Conservation (phyloP, 2,888 invertebrate species). For the Lochmaea crataegi region DNA sequence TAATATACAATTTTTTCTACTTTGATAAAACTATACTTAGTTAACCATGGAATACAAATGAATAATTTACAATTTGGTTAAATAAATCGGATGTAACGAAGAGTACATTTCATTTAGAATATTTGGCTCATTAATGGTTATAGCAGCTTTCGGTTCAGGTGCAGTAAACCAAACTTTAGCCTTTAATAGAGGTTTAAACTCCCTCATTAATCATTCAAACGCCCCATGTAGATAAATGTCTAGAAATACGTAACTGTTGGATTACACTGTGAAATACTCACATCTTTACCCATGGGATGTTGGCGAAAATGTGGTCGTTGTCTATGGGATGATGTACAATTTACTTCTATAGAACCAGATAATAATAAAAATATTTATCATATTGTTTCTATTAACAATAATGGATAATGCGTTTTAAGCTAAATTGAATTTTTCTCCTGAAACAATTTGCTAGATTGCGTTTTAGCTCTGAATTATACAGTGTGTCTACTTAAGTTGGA, state of each 20-base stretch:
- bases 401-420: no score
- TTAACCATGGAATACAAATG: no score
- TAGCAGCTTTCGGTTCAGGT: slow-evolving; percentile 50
- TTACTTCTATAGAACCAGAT: no score
- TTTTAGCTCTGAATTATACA: no score
- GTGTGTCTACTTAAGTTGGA: no score
- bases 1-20: no score
- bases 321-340: no score
- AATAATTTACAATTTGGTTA: not conserved
- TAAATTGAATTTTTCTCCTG: no score
- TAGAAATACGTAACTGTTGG: not conserved
- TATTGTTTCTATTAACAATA: no score
- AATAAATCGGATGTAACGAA: not conserved
- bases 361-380: no score
- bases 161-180: slow-evolving; percentile 54
- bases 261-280: not conserved
- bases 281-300: not conserved
- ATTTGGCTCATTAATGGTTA: slow-evolving; percentile 19
- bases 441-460: no score
- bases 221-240: slow-evolving; percentile 46
- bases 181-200: slow-evolving; percentile 57
- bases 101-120: not conserved
- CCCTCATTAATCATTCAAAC: slow-evolving; percentile 59
- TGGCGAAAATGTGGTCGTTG: not conserved
- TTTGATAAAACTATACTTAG: no score